phyloP scores from a whole-genome alignment of 1,140 invertebrate genomes.

The Antheraea pernyi region DNA sequence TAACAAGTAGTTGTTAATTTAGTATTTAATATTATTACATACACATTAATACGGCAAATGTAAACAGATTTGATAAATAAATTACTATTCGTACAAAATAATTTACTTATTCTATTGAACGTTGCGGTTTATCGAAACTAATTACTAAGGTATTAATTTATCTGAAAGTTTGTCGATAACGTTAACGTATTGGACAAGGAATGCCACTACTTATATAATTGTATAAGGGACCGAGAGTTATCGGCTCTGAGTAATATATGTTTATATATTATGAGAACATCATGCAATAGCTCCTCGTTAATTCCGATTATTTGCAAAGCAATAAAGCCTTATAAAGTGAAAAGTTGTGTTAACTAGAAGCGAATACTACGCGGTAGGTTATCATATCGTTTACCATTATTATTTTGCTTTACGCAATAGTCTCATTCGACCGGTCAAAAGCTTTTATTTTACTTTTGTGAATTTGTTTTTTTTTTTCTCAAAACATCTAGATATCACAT shows the following conservation, averaged over 20 bases:
- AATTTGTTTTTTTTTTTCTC: no score
- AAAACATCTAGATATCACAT: no score
- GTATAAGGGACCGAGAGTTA: conserved; percentile 2
- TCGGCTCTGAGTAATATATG: background rate
- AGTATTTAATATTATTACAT: no score
- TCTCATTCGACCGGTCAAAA: no score
- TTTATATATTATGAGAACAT: background rate
- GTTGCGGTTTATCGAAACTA: conserved; percentile 6
- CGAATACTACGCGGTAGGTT: background rate
- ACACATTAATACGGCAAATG: no score
- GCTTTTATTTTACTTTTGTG: no score
- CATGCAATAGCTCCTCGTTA: background rate
- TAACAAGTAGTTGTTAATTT: no score
- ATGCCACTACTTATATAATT: conserved; percentile 10
- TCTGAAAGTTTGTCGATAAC: background rate
- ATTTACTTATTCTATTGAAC: background rate
- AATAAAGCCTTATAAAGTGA: background rate
- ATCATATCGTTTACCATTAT: background rate
- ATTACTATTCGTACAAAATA: background rate
- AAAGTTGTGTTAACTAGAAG: background rate
- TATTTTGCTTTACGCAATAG: no score
- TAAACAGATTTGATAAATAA: no score
- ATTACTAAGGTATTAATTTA: conserved; percentile 13
- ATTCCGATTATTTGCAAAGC: background rate
- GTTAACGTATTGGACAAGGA: background rate